A percentile compares a stretch with the other conserved stretches of the same genome.
phyloP scores from a whole-genome alignment of 2,113 vertebrate genomes.

The Rhipidura dahli region DNA sequence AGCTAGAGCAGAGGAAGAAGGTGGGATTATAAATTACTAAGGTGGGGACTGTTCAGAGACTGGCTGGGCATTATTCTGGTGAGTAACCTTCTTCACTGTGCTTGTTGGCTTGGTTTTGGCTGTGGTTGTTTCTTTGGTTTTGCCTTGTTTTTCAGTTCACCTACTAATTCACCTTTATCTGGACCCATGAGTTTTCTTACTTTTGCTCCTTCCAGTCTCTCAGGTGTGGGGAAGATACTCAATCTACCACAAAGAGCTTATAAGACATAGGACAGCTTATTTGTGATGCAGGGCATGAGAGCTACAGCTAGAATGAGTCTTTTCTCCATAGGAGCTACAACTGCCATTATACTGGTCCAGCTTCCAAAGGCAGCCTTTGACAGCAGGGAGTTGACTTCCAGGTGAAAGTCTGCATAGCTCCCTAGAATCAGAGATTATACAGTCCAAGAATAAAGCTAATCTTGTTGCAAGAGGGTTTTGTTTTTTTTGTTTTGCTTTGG shows the following conservation, averaged over 20 bases:
- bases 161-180: neutral
- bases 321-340: neutral
- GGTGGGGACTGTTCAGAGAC: neutral
- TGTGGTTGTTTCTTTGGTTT: neutral
- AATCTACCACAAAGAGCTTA: neutral
- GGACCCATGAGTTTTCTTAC: neutral
- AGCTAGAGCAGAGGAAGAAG: neutral
- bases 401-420: neutral
- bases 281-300: neutral
- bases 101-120: neutral
- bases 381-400: neutral
- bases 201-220: neutral
- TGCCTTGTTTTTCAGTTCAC: neutral
- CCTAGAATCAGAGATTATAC: neutral
- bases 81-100: fast-evolving
- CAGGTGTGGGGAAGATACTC: neutral
- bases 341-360: neutral
- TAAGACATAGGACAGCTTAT: neutral
- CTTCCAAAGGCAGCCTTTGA: neutral
- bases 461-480: fast-evolving
- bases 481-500: neutral
- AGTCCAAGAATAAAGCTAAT: neutral
- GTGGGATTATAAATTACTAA: neutral
- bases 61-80: neutral
- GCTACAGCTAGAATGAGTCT: neutral